These are phyloP conservation scores for Acyrthosiphon pisum DNA, from an alignment of 1,140 invertebrate species.

Conservation along the genomic window DNA sequence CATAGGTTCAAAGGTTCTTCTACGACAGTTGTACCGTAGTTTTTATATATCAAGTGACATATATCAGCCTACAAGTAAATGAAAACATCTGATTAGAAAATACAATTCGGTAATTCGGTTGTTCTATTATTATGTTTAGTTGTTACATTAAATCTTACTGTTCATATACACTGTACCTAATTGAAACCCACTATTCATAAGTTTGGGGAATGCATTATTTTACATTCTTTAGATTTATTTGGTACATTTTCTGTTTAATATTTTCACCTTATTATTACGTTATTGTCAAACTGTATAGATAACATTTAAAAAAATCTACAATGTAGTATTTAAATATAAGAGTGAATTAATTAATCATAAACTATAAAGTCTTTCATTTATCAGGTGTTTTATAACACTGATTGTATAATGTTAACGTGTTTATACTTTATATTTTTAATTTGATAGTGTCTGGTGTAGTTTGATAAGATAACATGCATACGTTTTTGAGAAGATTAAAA, in stretches of 20 bases:
- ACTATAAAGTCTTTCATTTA: not conserved
- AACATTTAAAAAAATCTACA: not conserved
- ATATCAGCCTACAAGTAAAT: slow-evolving; percentile 72
- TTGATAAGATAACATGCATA: not conserved
- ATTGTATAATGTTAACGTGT: not conserved
- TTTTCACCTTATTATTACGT: not conserved
- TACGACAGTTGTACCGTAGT: slow-evolving; percentile 80
- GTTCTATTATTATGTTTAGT: not conserved
- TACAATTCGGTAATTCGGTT: not conserved
- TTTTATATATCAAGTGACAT: slow-evolving; percentile 89
- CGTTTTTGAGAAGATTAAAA: not conserved
- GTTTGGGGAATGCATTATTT: not conserved
- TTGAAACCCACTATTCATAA: not conserved
- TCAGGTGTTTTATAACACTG: slow-evolving; percentile 7
- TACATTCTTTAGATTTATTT: not conserved
- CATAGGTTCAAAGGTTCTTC: slow-evolving; percentile 84
- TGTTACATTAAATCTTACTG: not conserved
- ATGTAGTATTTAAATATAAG: not conserved
- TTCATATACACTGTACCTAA: not conserved
- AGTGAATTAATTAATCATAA: not conserved
- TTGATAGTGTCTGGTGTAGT: not conserved
- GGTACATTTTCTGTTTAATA: too few species aligned
- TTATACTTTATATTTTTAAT: not conserved
- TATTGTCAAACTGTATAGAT: not conserved
- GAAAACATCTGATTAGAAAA: not conserved